Evolutionary conservation across 1,140 invertebrate genomes (phyloP).

Genomic region (Eueides isabella): DNA sequence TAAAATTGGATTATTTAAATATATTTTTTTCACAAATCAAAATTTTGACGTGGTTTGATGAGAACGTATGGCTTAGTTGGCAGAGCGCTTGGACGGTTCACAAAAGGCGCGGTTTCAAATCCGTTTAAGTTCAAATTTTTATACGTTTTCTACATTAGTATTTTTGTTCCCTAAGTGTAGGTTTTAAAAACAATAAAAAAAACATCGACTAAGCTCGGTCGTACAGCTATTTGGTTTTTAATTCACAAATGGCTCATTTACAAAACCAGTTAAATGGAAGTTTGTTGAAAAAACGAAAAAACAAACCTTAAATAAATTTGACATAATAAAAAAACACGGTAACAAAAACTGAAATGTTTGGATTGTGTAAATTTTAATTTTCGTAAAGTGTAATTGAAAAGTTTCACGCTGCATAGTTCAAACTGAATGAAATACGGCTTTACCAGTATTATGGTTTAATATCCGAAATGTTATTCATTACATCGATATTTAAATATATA

Average conservation of each 20-base stretch:
- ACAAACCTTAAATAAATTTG: not conserved
- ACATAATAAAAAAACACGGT: not conserved
- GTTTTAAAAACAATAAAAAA: too few species aligned
- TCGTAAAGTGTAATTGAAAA: constrained; percentile 29
- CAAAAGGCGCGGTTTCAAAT: too few species aligned
- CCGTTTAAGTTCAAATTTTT: too few species aligned
- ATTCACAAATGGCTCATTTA: not conserved
- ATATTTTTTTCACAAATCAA: too few species aligned
- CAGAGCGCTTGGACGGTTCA: too few species aligned
- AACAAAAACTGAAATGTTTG: constrained; percentile 7
- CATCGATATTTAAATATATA: constrained; percentile 8
- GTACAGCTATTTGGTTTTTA: too few species aligned
- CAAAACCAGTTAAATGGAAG: not conserved
- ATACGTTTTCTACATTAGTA: too few species aligned
- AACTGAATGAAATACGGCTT: constrained; percentile 15
- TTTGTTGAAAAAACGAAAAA: not conserved
- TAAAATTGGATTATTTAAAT: too few species aligned
- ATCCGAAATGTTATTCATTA: constrained; percentile 19
- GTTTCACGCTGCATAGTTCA: constrained; percentile 15
- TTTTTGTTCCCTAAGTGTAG: too few species aligned
- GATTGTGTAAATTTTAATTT: constrained; percentile 25
- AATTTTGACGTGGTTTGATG: too few species aligned
- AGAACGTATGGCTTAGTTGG: too few species aligned
- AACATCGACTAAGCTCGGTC: too few species aligned
- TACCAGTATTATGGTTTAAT: constrained; percentile 23